Evolutionary conservation across 1,140 invertebrate species (phyloP), one percentile per base, ranked within the genome.

Genomic region (Drosophila navojoa): DNA sequence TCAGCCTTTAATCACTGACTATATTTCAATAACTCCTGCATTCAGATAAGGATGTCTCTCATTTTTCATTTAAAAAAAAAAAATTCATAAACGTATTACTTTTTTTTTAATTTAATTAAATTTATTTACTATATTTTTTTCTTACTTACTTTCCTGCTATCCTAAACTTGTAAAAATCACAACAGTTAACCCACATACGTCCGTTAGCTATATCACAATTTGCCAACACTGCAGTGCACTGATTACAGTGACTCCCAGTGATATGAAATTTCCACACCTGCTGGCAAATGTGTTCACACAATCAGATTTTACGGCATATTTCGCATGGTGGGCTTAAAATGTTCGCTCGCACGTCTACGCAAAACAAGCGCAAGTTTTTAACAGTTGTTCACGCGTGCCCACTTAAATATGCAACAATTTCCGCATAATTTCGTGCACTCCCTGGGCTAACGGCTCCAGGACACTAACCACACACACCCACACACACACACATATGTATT

Each of bases 341-440:
- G 52, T 5, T 11, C 15, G 15, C 15, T 22, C 44, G 16, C 58
- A 44, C 58, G 44, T 44, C 10, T 49, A 25, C 45, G 27, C 47
- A 32, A 50, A 25, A 47, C 22, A 53, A 64, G 16, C 27, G 16
- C 16, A 79, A 79, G 47, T 84, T 84, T 84, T 79, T 53, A 80
- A 77, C 73, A 79, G 69, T 68, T 66, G 71, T 77, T 81, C 70
- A 80, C 77, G 81, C 81, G 77, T 80, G 74, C 77, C 74, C 81
- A 69, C 81, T 85, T 85, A 85, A 85, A 80, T 85, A 85, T 85
- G 81, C 81, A 85, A 85, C 81, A 85, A 80, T 80, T 85, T 80
- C 77, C 81, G 81, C 81, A 85, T 85, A 77, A 85, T 85, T 85
- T 85, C 81, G 67, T 77, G 60, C 19, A 69, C 81, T 54, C 22